Percentiles rank a stretch among this genome's conserved stretches.
These are phyloP conservation scores for Falcaria lacertinaria DNA, from an alignment of 2,888 invertebrate species.

Conservation along the genomic window DNA sequence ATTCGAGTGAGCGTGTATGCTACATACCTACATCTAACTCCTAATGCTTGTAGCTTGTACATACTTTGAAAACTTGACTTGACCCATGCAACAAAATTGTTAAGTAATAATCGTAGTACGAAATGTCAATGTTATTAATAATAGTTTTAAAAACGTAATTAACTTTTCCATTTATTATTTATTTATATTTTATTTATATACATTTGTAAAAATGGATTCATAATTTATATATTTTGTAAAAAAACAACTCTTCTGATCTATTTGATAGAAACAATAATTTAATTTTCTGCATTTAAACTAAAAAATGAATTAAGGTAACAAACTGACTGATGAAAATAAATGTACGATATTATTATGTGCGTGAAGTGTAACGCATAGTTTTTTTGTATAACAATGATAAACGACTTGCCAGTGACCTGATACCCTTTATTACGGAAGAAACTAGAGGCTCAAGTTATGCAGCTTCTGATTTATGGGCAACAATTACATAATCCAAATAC, in stretches of 20 bases:
- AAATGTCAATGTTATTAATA: constrained; percentile 61
- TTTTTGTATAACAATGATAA: background rate
- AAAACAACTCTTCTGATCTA: too few species aligned
- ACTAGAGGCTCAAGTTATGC: background rate
- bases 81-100: constrained; percentile 45
- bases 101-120: constrained; percentile 50
- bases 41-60: constrained; percentile 20
- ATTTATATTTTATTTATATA: too few species aligned
- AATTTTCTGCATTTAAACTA: too few species aligned
- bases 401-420: background rate
- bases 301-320: too few species aligned
- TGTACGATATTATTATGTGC: background rate
- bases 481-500: background rate
- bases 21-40: constrained; percentile 11
- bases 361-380: background rate
- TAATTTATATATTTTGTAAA: too few species aligned
- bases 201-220: too few species aligned
- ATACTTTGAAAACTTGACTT: constrained; percentile 41
- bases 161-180: too few species aligned
- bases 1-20: constrained; percentile 23
- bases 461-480: background rate
- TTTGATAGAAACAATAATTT: too few species aligned
- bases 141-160: too few species aligned
- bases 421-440: background rate
- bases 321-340: too few species aligned